Base-by-base conservation (phyloP, 30 jellyfish, hydroid and myxozoan genomes). In the Phacellophora camtschatica region DNA sequence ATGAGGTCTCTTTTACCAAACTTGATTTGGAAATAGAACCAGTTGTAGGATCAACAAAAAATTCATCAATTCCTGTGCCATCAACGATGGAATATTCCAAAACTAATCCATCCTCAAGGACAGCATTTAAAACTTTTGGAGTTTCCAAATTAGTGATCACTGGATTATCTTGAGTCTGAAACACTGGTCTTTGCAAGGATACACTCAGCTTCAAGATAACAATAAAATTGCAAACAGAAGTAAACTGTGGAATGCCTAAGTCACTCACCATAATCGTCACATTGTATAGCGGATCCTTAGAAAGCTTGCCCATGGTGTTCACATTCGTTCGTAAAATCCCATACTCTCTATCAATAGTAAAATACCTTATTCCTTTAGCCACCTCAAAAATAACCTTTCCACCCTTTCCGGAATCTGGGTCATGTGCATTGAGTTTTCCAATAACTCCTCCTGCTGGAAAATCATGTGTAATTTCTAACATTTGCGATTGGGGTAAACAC, bases 61-160 rank as follows among this genome's bases (percentile, higher is more conserved):
- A 94, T 8, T 42, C 57, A 16, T 89, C 97, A 10, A 94, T 62
- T 0, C 99, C 99, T 66, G 84, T 76, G 13, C 99, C 99, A 83
- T 94, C 99, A 35, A 94, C 96, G 0, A 94, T 57, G 32, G 61
- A 64, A 81, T 81, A 87, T 19, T 77, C 84, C 28, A 94, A 62
- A n/a, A 61, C 89, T 16, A 53, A 92, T 29, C 71, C 35, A 4
- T 95, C 96, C 31, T 86, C 92, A 5, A 51, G 34, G 0, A 57
- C 73, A 10, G 92, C 83, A 16, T 22, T 70, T 19, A 87, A 22
- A 11, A 16, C 54, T 9, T 55, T 37, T 27, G 35, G 28, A 13
- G 22, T 30, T 15, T n/a, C 58, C 1, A 78, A 35, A 48, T 70
- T 56, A 18, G 54, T 74, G 43, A 75, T 46, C 50, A 76, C 83